Evolutionary conservation across 2,888 invertebrate genomes (phyloP), one percentile per base, ranked within the genome.

Genomic region (Himalopsyche japonica): DNA sequence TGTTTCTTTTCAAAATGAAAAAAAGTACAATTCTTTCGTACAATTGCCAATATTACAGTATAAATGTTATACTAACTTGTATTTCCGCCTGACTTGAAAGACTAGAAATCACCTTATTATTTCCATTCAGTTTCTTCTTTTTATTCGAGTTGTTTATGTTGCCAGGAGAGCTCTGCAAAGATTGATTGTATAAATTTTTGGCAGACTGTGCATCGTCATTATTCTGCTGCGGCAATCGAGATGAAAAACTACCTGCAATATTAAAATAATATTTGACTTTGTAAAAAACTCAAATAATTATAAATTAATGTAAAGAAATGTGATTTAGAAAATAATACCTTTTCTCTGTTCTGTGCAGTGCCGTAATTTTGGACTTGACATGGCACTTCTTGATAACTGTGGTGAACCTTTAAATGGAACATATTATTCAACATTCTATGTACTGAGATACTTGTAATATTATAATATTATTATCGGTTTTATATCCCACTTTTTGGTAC

Each of bases 361-460:
- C 86, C 89, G 91, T 81, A 92, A 88, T 87, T 92, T 92, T 0
- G 92, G 92, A 1, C 92, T 92, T 0, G 91, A 92, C 4, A 91
- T 90, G 0, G 92, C 92, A 88, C 92, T 92, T 88, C 92, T 92
- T 10, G 90, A 89, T 85, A 91, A 86, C 87, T 92, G 92, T 1
- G 92, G 92, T 0, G 92, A 92, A 1, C 90, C 90, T 88, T 90
- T 91, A 70, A 70, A 70, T 70, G 8, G 20, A 12, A 43, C 3
- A 15, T 43, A 15, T 43, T 3, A 43, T 15, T 43, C 15, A 15
- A 18, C 15, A 37, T 6, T 32, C 32, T 6, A 32, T 7, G 37
- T 8, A 8, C 8, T 37, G 8, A 37, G 10, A 8, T 37, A 1
- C 37, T 37, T 37, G 37, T 37, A 6, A 37, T 37, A 37, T 37